Evolutionary conservation across 2,888 invertebrate species (phyloP).

Genomic region (Napeogenes sylphis): DNA sequence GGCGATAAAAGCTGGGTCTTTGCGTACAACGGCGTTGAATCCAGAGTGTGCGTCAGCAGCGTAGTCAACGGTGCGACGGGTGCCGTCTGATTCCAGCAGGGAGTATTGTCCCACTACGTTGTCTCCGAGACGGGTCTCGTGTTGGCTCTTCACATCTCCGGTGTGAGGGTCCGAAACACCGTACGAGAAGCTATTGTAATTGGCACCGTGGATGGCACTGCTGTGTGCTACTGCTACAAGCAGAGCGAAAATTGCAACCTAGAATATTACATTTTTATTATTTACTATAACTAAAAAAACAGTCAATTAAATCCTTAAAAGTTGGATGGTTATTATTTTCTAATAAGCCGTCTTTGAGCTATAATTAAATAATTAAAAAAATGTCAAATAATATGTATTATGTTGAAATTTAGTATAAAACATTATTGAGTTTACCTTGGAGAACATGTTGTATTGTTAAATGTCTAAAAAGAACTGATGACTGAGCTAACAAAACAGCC

Average conservation of each 20-base stretch:
- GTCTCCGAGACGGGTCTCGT: conserved; percentile 69
- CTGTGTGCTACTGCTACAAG: conserved; percentile 45
- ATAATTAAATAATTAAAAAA: no score
- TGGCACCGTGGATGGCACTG: conserved; percentile 51
- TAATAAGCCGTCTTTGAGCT: no score
- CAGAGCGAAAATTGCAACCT: conserved; percentile 41
- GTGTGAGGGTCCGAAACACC: conserved; percentile 72
- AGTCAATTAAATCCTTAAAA: no score
- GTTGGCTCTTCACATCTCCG: conserved; percentile 72
- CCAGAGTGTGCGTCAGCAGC: conserved; percentile 68
- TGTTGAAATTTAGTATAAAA: no score
- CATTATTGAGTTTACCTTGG: conserved; percentile 30
- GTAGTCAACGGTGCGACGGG: conserved; percentile 73
- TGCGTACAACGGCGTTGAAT: conserved; percentile 75
- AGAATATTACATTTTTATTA: neutral
- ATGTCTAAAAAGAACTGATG: conserved; percentile 34
- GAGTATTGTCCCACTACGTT: conserved; percentile 72
- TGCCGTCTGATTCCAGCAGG: conserved; percentile 71
- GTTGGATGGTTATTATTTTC: no score
- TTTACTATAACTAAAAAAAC: neutral
- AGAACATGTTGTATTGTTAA: conserved; percentile 35
- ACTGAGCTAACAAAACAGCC: conserved; percentile 26
- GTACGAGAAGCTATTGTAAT: conserved; percentile 67
- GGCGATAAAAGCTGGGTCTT: conserved; percentile 53
- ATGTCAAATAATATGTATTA: neutral